phyloP scores from a whole-genome alignment of 1,140 invertebrate genomes.

The Magallana gigas region DNA sequence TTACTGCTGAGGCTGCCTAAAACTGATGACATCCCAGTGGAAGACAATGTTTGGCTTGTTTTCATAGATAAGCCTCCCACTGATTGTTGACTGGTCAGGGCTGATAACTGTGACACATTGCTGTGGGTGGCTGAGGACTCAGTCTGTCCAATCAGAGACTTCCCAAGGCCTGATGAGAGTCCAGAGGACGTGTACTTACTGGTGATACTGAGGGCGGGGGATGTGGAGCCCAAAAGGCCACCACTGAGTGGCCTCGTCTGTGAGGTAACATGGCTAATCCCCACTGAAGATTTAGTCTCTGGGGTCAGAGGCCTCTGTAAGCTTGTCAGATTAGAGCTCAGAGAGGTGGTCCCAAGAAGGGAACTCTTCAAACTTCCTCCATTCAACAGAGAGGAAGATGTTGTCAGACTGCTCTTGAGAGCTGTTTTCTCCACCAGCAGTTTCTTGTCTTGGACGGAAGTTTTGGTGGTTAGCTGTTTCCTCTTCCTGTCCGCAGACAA shows the following conservation, averaged over 20 bases:
- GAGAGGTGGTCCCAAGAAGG: background rate
- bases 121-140: background rate
- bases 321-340: background rate
- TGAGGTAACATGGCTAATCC: background rate
- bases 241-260: background rate
- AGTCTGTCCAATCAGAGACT: background rate
- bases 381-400: background rate
- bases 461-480: background rate
- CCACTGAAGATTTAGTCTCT: too few relatives aligned
- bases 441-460: conserved; percentile 12
- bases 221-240: background rate
- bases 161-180: background rate
- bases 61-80: background rate
- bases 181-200: background rate
- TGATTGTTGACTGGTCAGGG: background rate
- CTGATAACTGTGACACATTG: background rate
- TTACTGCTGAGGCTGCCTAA: background rate
- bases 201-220: background rate
- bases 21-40: background rate
- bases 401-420: background rate
- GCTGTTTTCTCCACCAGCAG: background rate
- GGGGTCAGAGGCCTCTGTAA: too few relatives aligned
- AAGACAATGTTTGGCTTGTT: background rate
- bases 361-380: background rate
- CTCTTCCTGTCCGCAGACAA: background rate